A percentile compares a stretch with the other conserved stretches of the same genome.
Evolutionary conservation across 2,888 invertebrate genomes (phyloP).

Genomic region (Stenolophus ochropezus): DNA sequence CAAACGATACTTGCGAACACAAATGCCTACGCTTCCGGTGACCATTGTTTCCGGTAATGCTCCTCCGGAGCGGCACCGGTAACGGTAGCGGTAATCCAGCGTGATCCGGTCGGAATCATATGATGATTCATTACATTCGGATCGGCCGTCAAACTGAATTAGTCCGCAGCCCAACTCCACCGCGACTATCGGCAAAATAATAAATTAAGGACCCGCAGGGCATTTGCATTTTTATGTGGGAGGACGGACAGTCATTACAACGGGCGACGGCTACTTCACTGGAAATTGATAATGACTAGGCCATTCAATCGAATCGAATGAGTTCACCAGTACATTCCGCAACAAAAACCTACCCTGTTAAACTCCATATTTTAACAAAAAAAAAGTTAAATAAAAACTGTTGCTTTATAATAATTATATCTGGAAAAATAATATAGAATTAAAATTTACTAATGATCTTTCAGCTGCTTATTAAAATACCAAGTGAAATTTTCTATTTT

Average conservation of each 20-base stretch:
- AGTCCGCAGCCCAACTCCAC: neutral
- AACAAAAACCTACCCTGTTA: too few relatives aligned
- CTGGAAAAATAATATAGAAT: too few relatives aligned
- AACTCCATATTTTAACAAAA: too few relatives aligned
- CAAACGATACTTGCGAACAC: constrained; percentile 44
- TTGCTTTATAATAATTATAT: too few relatives aligned
- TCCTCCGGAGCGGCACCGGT: constrained; percentile 24
- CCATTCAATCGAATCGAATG: neutral
- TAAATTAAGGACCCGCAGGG: constrained; percentile 42
- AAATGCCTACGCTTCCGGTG: constrained; percentile 32
- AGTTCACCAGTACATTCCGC: neutral
- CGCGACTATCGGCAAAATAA: constrained; percentile 27
- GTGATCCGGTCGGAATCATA: constrained; percentile 46
- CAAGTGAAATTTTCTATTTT: too few relatives aligned
- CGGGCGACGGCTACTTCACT: neutral
- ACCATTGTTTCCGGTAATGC: constrained; percentile 47
- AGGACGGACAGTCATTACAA: neutral
- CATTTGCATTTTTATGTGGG: constrained; percentile 52
- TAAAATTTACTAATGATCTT: too few relatives aligned
- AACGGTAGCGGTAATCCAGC: constrained; percentile 44
- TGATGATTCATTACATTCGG: constrained; percentile 45
- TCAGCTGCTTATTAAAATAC: too few relatives aligned
- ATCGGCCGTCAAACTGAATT: constrained; percentile 36
- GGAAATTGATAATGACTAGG: neutral
- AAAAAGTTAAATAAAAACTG: too few relatives aligned